Conservation (phyloP, 2,888 invertebrate genomes). For the Mesochorus sp. region DNA sequence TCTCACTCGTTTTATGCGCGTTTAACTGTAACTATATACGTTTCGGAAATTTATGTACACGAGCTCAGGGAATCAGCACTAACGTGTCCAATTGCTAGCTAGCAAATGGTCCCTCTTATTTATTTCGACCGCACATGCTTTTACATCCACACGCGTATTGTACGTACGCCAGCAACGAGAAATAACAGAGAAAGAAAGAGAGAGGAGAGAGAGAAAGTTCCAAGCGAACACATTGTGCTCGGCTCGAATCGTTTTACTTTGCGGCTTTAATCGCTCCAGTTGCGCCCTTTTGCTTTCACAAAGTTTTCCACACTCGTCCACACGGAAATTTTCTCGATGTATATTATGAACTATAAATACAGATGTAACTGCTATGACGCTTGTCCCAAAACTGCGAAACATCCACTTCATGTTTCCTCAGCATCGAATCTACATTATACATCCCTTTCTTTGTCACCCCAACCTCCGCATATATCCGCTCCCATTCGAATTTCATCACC, state of each 20-base stretch:
- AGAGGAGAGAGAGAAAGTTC: too few relatives aligned
- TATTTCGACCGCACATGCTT: conserved; percentile 13
- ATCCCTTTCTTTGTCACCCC: neutral
- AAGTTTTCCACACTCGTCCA: neutral
- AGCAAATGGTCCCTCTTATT: conserved; percentile 43
- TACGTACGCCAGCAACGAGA: too few relatives aligned
- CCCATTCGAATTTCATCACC: conserved; percentile 9
- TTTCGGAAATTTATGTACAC: neutral
- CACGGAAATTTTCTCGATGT: neutral
- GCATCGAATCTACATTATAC: conserved; percentile 11
- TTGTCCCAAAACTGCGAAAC: conserved; percentile 26
- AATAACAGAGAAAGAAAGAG: too few relatives aligned
- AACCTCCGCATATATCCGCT: neutral
- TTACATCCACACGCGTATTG: too few relatives aligned
- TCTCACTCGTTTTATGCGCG: conserved; percentile 53
- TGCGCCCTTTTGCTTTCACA: neutral
- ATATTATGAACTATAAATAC: conserved; percentile 29
- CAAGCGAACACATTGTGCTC: too few relatives aligned
- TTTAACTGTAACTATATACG: conserved; percentile 39
- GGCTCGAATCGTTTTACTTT: neutral
- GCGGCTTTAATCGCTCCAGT: neutral
- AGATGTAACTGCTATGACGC: neutral
- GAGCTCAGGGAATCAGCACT: conserved; percentile 19
- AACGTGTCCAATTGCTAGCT: conserved; percentile 41
- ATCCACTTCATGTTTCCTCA: neutral